These are phyloP conservation scores for Ameiurus melas DNA, from an alignment of 2,113 vertebrate species.

Conservation along the genomic window DNA sequence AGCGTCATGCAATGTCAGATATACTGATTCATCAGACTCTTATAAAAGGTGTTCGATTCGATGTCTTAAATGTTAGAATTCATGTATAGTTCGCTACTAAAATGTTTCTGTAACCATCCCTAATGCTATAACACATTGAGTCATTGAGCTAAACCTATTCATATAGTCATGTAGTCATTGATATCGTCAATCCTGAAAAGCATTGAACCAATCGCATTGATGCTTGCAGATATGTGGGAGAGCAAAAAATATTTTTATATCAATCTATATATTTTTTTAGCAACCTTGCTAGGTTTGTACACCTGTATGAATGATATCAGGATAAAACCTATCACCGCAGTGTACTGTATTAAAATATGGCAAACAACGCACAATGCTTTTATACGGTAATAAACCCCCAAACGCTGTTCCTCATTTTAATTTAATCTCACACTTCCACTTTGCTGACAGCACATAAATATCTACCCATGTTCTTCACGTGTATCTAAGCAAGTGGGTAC, in stretches of 20 bases:
- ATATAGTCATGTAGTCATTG: background rate
- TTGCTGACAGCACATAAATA: conserved; percentile 54
- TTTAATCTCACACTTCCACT: background rate
- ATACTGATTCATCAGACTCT: background rate
- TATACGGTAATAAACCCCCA: background rate
- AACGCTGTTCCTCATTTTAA: background rate
- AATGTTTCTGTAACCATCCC: background rate
- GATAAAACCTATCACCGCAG: background rate
- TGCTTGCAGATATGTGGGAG: too few species aligned
- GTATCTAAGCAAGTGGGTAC: too few species aligned
- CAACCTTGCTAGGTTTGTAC: background rate
- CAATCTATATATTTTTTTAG: too few species aligned
- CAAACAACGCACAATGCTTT: background rate
- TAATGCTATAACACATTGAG: background rate
- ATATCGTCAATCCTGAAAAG: too few species aligned
- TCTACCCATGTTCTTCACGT: conserved; percentile 64
- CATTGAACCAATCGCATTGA: too few species aligned
- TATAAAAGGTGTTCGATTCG: background rate
- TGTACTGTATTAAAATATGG: background rate
- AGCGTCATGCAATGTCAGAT: too few species aligned
- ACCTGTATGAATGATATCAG: background rate
- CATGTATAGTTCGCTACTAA: background rate
- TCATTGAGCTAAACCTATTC: background rate
- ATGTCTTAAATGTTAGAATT: background rate
- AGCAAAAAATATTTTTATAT: too few species aligned